Evolutionary conservation across 2,113 vertebrate species (phyloP), one percentile per base, ranked within the genome.

Genomic region (Ranitomeya imitator): DNA sequence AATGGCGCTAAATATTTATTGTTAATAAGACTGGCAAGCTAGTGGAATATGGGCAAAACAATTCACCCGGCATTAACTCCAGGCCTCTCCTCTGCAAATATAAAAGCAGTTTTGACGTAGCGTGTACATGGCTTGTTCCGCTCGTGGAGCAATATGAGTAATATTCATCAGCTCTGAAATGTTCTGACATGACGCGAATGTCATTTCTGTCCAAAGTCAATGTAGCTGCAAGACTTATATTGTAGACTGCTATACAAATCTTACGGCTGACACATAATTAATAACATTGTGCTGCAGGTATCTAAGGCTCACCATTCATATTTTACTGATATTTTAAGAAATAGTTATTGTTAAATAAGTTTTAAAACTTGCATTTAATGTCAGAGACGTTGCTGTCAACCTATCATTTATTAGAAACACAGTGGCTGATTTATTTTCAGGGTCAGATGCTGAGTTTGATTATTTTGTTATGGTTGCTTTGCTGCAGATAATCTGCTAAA

Each of bases 151-250:
- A 81, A 59, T 80, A 52, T 78, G 37, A 78, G 85, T 52, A 52
- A 63, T 73, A 79, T 86, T 81, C 60, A 79, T 79, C 85, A 86
- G 78, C 59, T 79, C 67, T 79, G 59, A 79, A 79, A 77, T 76
- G 73, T 86, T 79, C 61, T 79, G 85, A 79, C 85, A 79, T 55
- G 57, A 78, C 79, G 65, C 26, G 61, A 86, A 86, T 86, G 76
- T 86, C 57, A 65, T 86, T 87, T 79, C 77, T 69, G 77, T 87
- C 85, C 85, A 80, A 71, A 87, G 61, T 69, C 45, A 79, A 63
- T 54, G 77, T 71, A 52, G 77, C 85, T 57, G 51, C 63, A 80
- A 87, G 76, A 67, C 63, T 52, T 71, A 79, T 51, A 87, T 21
- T 80, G 85, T 87, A 57, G 45, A 54, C 63, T 5, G 85, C n/a